Percentiles rank a stretch among this genome's conserved stretches.
These are phyloP conservation scores for Colius striatus DNA, from an alignment of 2,113 vertebrate genomes.

Conservation along the genomic window DNA sequence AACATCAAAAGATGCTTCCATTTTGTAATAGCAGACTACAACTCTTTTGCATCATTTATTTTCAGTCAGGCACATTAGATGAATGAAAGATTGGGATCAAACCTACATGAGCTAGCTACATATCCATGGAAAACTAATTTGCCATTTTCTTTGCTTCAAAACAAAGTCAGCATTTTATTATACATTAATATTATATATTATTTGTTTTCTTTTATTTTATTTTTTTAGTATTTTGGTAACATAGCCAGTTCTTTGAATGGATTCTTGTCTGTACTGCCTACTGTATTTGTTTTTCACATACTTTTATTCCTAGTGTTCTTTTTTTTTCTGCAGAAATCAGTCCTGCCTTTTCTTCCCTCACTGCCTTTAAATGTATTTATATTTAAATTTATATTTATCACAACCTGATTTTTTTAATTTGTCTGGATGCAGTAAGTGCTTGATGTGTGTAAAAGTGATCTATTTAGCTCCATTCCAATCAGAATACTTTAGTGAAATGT, in stretches of 20 bases:
- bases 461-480: background rate
- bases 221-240: background rate
- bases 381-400: background rate
- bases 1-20: background rate
- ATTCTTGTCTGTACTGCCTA: background rate
- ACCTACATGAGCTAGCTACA: fast-evolving
- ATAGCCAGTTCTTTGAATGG: background rate
- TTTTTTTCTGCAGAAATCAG: background rate
- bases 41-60: background rate
- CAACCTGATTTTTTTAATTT: background rate
- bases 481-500: background rate
- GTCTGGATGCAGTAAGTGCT: background rate
- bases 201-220: background rate
- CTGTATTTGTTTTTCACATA: background rate
- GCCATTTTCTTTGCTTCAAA: background rate
- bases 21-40: background rate
- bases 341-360: background rate
- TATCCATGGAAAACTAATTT: background rate
- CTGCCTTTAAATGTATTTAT: background rate
- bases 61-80: fast-evolving
- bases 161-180: background rate
- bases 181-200: background rate
- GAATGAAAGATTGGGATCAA: background rate
- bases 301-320: background rate
- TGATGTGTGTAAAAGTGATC: background rate